Conservation (phyloP, 2,797 vertebrate genomes). For the Bradypus variegatus region DNA sequence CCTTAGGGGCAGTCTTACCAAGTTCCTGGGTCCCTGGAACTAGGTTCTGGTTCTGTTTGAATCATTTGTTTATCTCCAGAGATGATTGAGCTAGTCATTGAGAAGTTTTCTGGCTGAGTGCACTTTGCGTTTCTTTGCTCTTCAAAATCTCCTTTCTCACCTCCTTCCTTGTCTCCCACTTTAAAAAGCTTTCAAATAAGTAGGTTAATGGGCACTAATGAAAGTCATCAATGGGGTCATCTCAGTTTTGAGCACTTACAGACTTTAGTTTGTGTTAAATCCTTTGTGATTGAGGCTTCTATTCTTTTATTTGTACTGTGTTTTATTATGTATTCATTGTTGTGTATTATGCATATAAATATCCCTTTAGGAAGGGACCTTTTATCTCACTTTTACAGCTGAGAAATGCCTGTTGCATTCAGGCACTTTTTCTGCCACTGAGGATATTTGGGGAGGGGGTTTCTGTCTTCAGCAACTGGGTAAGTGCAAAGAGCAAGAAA, state of each 20-base stretch:
- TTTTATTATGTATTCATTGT: background rate
- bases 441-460: background rate
- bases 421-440: background rate
- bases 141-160: background rate
- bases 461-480: conserved; percentile 21
- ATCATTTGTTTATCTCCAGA: background rate
- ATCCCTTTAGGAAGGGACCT: background rate
- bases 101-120: background rate
- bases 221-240: background rate
- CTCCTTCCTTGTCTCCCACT: background rate
- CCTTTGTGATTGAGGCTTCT: background rate
- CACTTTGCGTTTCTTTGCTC: background rate
- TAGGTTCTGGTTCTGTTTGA: background rate
- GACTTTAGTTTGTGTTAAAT: background rate
- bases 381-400: too few species aligned
- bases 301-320: background rate
- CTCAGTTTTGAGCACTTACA: background rate
- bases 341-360: background rate
- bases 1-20: background rate
- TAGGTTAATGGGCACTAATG: background rate
- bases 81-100: background rate
- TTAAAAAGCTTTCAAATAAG: background rate
- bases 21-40: background rate
- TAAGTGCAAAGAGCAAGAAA: background rate
- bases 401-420: conserved; percentile 4